These are phyloP conservation scores for Bergia puertoricense DNA, from an alignment of 92 coral and sea anemone species.

Conservation along the genomic window DNA sequence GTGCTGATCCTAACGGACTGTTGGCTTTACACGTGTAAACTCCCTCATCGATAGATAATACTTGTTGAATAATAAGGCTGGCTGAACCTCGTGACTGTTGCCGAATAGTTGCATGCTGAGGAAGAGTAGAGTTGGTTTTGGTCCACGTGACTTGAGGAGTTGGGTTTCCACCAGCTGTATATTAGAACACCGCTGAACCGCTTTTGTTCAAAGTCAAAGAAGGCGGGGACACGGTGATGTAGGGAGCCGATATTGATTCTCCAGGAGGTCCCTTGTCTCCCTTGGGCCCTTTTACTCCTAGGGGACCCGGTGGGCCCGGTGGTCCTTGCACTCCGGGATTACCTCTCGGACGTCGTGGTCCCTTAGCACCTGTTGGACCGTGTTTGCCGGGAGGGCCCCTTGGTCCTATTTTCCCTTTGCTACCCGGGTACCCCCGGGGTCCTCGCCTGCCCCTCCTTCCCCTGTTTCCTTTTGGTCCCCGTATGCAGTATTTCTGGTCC, in stretches of 20 bases:
- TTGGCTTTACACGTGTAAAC: constrained; percentile 27
- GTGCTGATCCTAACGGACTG: constrained; percentile 1
- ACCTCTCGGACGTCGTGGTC: constrained; percentile 49
- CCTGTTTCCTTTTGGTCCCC: no score
- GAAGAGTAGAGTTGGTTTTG: constrained; percentile 50
- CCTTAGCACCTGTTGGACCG: constrained; percentile 49
- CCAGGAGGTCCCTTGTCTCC: constrained; percentile 65
- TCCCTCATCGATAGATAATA: background rate
- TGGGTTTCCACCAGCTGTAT: no score
- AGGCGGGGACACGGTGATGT: constrained; percentile 48
- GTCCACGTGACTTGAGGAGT: constrained; percentile 48
- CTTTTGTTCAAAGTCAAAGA: constrained; percentile 41
- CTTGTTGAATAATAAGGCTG: background rate
- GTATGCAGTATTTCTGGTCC: no score
- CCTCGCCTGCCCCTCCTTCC: constrained; percentile 59
- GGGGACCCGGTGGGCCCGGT: constrained; percentile 57
- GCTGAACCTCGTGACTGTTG: constrained; percentile 48
- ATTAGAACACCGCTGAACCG: background rate
- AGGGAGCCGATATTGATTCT: constrained; percentile 57
- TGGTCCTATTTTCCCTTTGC: constrained; percentile 18
- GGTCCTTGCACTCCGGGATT: constrained; percentile 49
- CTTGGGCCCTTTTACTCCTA: constrained; percentile 54
- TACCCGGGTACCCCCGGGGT: constrained; percentile 57
- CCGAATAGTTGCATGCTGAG: constrained; percentile 36
- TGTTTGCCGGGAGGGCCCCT: no score